Conservation (phyloP, 2,888 invertebrate species). For the Tenthredo distinguenda region DNA sequence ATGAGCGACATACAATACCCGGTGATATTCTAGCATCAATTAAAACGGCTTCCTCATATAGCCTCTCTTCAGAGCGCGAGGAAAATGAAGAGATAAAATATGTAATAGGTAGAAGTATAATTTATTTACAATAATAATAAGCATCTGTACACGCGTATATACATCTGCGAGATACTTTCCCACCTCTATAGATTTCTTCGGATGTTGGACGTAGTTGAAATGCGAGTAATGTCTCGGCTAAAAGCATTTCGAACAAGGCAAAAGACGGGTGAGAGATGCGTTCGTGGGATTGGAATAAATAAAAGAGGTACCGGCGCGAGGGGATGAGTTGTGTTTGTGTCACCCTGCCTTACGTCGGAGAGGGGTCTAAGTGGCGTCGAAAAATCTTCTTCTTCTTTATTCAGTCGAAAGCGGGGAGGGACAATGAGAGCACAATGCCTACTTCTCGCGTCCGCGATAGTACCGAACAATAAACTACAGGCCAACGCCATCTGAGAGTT, state of each 20-base stretch:
- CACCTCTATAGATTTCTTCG: not conserved
- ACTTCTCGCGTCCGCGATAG: conserved; percentile 49
- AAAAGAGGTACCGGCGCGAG: conserved; percentile 43
- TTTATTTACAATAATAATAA: not conserved
- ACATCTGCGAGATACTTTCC: not conserved
- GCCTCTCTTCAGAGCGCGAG: not conserved
- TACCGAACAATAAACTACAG: conserved; percentile 59
- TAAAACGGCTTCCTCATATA: conserved; percentile 10
- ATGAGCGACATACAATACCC: conserved; percentile 39
- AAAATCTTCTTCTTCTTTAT: conserved; percentile 68
- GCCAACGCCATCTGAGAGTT: conserved; percentile 9
- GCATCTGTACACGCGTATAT: not conserved
- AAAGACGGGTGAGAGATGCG: conserved; percentile 53
- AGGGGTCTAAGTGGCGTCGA: conserved; percentile 70
- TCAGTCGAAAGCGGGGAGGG: conserved; percentile 56
- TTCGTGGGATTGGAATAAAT: conserved; percentile 54
- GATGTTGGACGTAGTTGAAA: conserved; percentile 53
- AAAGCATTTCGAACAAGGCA: conserved; percentile 65
- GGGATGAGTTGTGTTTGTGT: conserved; percentile 69
- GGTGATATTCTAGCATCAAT: conserved; percentile 38
- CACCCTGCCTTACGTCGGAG: conserved; percentile 60
- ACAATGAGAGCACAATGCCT: conserved; percentile 71
- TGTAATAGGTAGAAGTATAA: not conserved
- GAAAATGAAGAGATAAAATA: not conserved
- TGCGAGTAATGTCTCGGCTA: conserved; percentile 64